A percentile compares a stretch with the other conserved stretches of the same genome.
Evolutionary conservation across 2,113 vertebrate genomes (phyloP).

Genomic region (Spea bombifrons): DNA sequence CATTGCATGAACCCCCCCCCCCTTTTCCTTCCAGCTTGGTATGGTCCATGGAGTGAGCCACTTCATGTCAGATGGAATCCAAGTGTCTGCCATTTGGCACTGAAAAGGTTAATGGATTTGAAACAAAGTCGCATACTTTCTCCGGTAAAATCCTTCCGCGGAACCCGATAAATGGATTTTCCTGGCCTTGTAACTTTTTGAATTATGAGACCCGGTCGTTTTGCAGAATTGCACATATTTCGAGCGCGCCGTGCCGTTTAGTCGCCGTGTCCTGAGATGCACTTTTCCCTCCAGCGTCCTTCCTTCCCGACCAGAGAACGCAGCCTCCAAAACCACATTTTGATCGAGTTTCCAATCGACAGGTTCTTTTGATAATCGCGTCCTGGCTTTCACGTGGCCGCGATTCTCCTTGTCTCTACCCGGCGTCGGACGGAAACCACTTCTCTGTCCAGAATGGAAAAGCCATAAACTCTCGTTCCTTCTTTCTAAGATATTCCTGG

Average conservation of each 20-base stretch:
- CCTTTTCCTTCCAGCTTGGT: neutral
- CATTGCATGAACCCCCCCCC: no score
- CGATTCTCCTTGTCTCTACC: slow-evolving; percentile 7
- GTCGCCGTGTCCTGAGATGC: slow-evolving; percentile 15
- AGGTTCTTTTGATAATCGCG: slow-evolving; percentile 33
- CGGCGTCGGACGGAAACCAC: neutral
- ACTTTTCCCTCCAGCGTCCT: neutral
- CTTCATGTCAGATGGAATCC: no score
- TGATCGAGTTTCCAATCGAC: neutral
- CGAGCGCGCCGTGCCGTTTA: neutral
- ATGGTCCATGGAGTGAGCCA: no score
- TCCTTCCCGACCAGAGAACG: neutral
- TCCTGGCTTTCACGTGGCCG: neutral
- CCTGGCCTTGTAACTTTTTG: no score
- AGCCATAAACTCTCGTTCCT: neutral
- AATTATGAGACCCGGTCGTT: neutral
- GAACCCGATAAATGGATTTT: no score
- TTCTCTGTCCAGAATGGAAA: slow-evolving; percentile 19
- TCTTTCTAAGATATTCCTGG: slow-evolving; percentile 16
- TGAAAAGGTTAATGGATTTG: no score
- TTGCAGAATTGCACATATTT: neutral
- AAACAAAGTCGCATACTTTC: no score
- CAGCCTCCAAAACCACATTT: slow-evolving; percentile 21
- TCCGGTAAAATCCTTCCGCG: no score
- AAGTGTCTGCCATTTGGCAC: no score